Evolutionary conservation across 2,797 vertebrate genomes (phyloP), one percentile per base, ranked within the genome.

Genomic region (Lagorchestes hirsutus): DNA sequence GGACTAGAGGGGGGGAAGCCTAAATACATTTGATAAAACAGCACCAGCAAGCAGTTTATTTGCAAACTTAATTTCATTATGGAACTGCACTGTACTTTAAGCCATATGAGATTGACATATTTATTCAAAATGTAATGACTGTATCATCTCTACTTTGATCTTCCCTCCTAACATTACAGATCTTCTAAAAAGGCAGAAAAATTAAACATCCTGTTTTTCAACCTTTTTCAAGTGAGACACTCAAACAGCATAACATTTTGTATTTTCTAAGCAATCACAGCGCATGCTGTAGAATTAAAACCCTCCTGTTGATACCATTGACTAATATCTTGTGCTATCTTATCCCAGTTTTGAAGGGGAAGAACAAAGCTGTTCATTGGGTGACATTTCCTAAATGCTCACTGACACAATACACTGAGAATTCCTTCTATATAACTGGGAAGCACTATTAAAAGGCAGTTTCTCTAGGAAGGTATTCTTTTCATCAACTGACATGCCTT

Each of bases 51-150:
- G 74, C 95, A 96, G 96, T 55, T 98, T 95, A 95, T 0, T 0
- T 97, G 90, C 55, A 98, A 95, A 97, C 57, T 96, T 97, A 67
- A 97, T 96, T 98, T 97, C 82, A 96, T 97, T 97, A 95, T 50
- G 93, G 55, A 3, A 97, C 91, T 95, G 91, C 57, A 95, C 11
- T 74, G 54, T 95, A 96, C 91, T 97, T 94, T 91, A 97, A 98
- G 96, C 96, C 95, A 97, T 97, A 98, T 95, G 92, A 98, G 94
- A 97, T 94, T 92, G 93, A 96, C 96, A 96, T 96, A 97, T 98
- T 96, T 97, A 96, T 98, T 98, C 97, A 97, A 98, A 97, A 92
- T 93, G 10, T 96, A 96, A 97, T 16, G 87, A 98, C 95, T 10
- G 0, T 95, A 97, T 97, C 96, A 93, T 96, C 97, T 97, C 95